Evolutionary conservation across 2,888 invertebrate genomes (phyloP).

Genomic region (Mylabris sibirica): DNA sequence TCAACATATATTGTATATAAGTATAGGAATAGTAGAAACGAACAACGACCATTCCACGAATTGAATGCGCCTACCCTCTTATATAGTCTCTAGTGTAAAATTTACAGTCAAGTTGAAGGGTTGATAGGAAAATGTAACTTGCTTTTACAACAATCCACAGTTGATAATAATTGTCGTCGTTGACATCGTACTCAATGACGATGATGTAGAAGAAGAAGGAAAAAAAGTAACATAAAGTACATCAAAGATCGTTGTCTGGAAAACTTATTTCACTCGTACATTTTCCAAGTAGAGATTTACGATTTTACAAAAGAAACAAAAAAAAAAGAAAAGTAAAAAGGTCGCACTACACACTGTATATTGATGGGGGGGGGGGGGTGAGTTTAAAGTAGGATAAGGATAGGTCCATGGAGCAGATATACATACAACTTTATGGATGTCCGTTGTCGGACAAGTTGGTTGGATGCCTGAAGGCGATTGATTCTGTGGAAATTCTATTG

Average conservation of each 20-base stretch:
- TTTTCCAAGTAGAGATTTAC: background rate
- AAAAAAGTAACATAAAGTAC: background rate
- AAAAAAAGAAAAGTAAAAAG: no score
- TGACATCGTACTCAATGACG: background rate
- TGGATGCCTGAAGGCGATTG: background rate
- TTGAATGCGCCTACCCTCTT: constrained; percentile 37
- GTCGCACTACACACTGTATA: background rate
- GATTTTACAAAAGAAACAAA: background rate
- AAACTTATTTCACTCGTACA: background rate
- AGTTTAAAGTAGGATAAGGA: background rate
- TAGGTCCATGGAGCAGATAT: background rate
- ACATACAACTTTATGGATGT: background rate
- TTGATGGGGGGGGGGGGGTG: background rate
- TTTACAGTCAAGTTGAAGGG: constrained; percentile 40
- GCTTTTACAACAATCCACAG: background rate
- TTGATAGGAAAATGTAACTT: constrained; percentile 36
- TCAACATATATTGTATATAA: constrained; percentile 29
- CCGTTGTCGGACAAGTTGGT: constrained; percentile 1
- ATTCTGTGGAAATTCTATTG: background rate
- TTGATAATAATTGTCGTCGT: constrained; percentile 3
- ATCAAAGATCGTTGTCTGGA: background rate
- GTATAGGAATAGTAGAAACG: constrained; percentile 8
- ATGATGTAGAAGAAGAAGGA: no score
- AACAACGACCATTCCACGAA: constrained; percentile 33
- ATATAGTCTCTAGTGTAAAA: constrained; percentile 38